These are phyloP conservation scores for Neopipo cinnamomea DNA, from an alignment of 2,113 vertebrate species.

Conservation along the genomic window DNA sequence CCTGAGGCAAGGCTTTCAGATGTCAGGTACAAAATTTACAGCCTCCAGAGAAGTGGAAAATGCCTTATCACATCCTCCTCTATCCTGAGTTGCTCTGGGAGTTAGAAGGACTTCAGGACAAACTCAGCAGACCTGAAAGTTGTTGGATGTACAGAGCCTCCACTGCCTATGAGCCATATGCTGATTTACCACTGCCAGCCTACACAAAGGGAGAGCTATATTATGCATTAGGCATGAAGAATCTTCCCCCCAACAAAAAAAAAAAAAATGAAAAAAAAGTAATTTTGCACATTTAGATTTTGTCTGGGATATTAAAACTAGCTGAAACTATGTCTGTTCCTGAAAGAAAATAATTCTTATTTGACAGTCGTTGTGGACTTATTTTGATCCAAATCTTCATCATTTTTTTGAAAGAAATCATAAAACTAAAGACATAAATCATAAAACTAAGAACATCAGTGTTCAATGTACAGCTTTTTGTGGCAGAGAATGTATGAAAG, in stretches of 20 bases:
- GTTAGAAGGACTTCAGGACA: background rate
- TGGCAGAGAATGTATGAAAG: background rate
- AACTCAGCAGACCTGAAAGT: background rate
- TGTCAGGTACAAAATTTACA: background rate
- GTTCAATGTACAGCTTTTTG: background rate
- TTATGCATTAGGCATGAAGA: background rate
- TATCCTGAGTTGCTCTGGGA: background rate
- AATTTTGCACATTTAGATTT: background rate
- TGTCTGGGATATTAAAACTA: background rate
- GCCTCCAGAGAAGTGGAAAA: background rate
- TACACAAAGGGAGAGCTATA: background rate
- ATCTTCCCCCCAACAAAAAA: rapidly evolving
- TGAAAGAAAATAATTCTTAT: background rate
- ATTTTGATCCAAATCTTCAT: background rate
- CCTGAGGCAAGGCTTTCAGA: background rate
- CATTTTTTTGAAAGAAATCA: background rate
- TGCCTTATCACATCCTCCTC: background rate
- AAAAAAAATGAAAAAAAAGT: background rate
- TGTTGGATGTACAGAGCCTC: background rate
- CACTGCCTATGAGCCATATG: background rate
- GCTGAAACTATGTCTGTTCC: background rate
- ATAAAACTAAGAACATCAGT: background rate
- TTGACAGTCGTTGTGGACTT: background rate
- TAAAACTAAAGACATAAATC: background rate
- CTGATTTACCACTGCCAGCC: background rate